Evolutionary conservation across 2,888 invertebrate genomes (phyloP), one percentile per base, ranked within the genome.

Genomic region (Aquatica leii): DNA sequence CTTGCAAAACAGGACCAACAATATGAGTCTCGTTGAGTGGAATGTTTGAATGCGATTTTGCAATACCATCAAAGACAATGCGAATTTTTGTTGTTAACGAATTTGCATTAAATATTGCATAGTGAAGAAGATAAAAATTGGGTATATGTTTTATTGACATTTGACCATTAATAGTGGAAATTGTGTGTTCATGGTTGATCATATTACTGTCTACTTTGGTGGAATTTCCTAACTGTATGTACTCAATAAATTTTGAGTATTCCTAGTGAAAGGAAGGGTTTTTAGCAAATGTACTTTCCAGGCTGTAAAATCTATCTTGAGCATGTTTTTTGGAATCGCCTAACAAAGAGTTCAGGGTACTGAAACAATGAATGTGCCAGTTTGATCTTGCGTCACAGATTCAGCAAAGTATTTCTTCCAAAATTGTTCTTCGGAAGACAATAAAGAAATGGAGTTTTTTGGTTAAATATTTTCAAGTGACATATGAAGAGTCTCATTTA

Each of bases 201-300:
- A 51, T 35, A 37, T n/a, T n/a, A n/a, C n/a, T n/a, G n/a, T n/a
- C n/a, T 59, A 37, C 6, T 35, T 37, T 17, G 43, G 15, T n/a
- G n/a, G n/a, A n/a, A n/a, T n/a, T n/a, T n/a, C n/a, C n/a, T n/a
- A 2, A n/a, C n/a, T n/a, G n/a, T 31, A 24, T 59, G 53, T 3
- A 53, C 59, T 35, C 8, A 2, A 59, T 59, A 18, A 59, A 59
- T 11, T 43, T n/a, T n/a, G n/a, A n/a, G n/a, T n/a, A n/a, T n/a
- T 40, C 51, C 0, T 12, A 3, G 1, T 18, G 37, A 12, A 59
- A 40, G 1, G 37, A 15, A 4, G 50, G 15, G 40, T 40, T 24
- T 8, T 5, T 37, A 37, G 9, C 2, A 8, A 37, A 9, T 37
- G 2, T 37, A 3, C 9, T 37, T 37, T 37, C 37, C 11, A 24